phyloP scores from a whole-genome alignment of 2,113 vertebrate genomes.

The Geococcyx californianus region DNA sequence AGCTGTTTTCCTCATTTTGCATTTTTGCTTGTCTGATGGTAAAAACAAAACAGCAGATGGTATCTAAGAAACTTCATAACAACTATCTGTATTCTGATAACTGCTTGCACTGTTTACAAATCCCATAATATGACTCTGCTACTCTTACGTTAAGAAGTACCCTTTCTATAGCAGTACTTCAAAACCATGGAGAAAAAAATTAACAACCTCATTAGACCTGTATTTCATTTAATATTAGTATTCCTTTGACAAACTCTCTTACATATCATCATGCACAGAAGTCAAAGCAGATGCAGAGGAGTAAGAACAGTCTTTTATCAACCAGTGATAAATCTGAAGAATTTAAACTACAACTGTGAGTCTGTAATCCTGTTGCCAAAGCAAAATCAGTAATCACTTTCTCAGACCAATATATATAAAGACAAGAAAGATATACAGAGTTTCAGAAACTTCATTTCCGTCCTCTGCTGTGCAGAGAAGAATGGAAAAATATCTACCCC shows the following conservation, averaged over 20 bases:
- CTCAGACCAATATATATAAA: not conserved
- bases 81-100: not conserved
- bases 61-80: not conserved
- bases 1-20: not conserved
- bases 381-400: not conserved
- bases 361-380: not conserved
- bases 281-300: not conserved
- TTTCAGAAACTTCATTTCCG: not conserved
- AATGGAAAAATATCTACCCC: not conserved
- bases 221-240: not conserved
- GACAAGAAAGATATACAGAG: not conserved
- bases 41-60: not conserved
- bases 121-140: not conserved
- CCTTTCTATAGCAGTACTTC: not conserved
- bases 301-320: not conserved
- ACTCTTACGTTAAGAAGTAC: not conserved
- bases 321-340: not conserved
- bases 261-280: fast-evolving
- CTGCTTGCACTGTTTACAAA: not conserved
- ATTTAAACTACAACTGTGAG: not conserved
- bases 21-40: not conserved
- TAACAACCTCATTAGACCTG: not conserved
- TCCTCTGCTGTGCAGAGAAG: not conserved
- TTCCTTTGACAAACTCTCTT: not conserved
- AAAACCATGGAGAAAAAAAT: not conserved